Conservation (phyloP, 2,888 invertebrate genomes). For the Leptopilina syphax region DNA sequence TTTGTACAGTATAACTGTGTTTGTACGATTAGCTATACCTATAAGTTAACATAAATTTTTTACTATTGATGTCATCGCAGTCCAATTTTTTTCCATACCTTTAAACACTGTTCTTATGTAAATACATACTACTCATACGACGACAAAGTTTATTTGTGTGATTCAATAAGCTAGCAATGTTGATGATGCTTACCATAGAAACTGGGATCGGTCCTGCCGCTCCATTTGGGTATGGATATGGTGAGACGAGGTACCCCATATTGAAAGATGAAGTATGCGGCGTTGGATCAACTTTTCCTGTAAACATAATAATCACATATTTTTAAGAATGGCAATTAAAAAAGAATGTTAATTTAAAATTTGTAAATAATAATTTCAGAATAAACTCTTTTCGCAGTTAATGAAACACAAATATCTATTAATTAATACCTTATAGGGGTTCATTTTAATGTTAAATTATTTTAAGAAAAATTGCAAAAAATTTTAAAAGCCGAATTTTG, state of each 20-base stretch:
- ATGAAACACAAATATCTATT: too few relatives aligned
- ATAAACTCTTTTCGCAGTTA: too few relatives aligned
- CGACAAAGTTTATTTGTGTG: constrained; percentile 25
- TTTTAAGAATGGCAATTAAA: too few relatives aligned
- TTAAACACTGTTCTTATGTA: constrained; percentile 6
- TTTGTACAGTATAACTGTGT: too few relatives aligned
- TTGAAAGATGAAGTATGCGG: constrained; percentile 90
- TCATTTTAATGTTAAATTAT: too few relatives aligned
- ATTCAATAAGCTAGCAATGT: constrained; percentile 24
- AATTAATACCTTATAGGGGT: too few relatives aligned
- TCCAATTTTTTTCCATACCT: constrained; percentile 12
- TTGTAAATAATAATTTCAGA: too few relatives aligned
- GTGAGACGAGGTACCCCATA: constrained; percentile 95
- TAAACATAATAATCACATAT: constrained; percentile 27
- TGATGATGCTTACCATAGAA: constrained; percentile 87
- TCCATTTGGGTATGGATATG: constrained; percentile 93
- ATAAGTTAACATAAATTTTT: constrained; percentile 5
- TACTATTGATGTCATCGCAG: constrained; percentile 9
- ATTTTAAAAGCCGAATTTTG: too few relatives aligned
- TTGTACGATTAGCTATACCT: background rate
- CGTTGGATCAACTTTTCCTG: constrained; percentile 89
- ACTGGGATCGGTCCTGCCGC: constrained; percentile 90
- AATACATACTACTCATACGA: constrained; percentile 23
- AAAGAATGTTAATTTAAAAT: too few relatives aligned
- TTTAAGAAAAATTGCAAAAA: too few relatives aligned